Evolutionary conservation across 2,113 vertebrate genomes (phyloP).

Genomic region (Limnothrissa miodon): DNA sequence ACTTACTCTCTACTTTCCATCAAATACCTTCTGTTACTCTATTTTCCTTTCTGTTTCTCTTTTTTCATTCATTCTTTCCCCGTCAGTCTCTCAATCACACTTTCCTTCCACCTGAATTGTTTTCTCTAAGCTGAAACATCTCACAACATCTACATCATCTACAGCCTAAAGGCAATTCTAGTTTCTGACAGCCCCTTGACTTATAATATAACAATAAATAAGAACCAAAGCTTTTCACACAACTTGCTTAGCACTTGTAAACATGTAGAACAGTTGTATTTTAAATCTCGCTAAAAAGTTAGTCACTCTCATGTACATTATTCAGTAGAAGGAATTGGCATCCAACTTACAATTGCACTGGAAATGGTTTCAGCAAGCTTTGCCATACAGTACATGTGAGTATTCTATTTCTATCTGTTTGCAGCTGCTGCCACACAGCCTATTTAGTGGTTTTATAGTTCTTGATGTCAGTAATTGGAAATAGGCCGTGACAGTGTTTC

Average conservation of each 20-base stretch:
- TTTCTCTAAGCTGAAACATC: background rate
- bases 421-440: background rate
- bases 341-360: background rate
- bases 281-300: background rate
- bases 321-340: background rate
- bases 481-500: conserved; percentile 8
- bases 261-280: background rate
- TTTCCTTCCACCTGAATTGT: background rate
- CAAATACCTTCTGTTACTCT: background rate
- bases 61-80: background rate
- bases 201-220: too few relatives aligned
- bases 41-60: background rate
- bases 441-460: background rate
- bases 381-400: background rate
- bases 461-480: background rate
- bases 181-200: background rate
- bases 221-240: too few relatives aligned
- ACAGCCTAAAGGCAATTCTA: background rate
- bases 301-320: background rate
- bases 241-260: background rate
- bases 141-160: background rate
- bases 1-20: background rate
- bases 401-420: background rate
- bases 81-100: background rate
- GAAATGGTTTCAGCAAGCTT: background rate